Percentiles rank a stretch among this genome's conserved stretches.
These are phyloP conservation scores for Pseudoips prasinana DNA, from an alignment of 2,888 invertebrate genomes.

Conservation along the genomic window DNA sequence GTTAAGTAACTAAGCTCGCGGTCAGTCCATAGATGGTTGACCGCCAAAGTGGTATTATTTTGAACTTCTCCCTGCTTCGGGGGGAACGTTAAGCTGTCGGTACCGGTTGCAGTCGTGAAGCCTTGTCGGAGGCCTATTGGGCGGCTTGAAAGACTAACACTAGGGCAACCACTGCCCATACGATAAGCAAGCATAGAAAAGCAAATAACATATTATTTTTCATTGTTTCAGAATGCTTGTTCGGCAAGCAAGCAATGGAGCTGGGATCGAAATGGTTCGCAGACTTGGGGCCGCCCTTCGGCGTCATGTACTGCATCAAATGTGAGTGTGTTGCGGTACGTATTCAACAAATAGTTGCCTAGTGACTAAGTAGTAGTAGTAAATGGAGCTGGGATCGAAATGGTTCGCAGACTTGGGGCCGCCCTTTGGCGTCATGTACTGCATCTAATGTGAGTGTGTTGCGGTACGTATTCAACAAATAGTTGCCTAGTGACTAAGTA, in stretches of 20 bases:
- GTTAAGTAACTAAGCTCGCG: too few species aligned
- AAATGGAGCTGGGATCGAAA: constrained; percentile 92
- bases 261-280: constrained; percentile 96
- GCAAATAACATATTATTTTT: constrained; percentile 34
- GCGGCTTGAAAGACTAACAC: too few species aligned
- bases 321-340: constrained; percentile 97
- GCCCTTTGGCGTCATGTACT: constrained; percentile 96
- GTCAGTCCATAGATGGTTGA: too few species aligned
- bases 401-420: constrained; percentile 97
- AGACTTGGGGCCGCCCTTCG: constrained; percentile 95
- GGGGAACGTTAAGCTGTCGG: too few species aligned
- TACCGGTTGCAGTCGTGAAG: too few species aligned
- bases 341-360: constrained; percentile 50
- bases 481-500: too few species aligned
- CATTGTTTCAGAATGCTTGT: constrained; percentile 93
- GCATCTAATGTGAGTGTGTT: constrained; percentile 97
- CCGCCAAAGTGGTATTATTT: too few species aligned
- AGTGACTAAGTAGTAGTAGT: too few species aligned
- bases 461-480: constrained; percentile 87
- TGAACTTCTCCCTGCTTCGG: too few species aligned
- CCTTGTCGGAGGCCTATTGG: too few species aligned
- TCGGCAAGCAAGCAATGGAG: constrained; percentile 93
- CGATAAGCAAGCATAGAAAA: too few species aligned
- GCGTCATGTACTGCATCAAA: constrained; percentile 96
- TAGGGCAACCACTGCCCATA: too few species aligned